Percentiles rank a stretch among this genome's conserved stretches.
phyloP scores from a whole-genome alignment of 2,888 invertebrate genomes.

The Chrysina gloriosa region DNA sequence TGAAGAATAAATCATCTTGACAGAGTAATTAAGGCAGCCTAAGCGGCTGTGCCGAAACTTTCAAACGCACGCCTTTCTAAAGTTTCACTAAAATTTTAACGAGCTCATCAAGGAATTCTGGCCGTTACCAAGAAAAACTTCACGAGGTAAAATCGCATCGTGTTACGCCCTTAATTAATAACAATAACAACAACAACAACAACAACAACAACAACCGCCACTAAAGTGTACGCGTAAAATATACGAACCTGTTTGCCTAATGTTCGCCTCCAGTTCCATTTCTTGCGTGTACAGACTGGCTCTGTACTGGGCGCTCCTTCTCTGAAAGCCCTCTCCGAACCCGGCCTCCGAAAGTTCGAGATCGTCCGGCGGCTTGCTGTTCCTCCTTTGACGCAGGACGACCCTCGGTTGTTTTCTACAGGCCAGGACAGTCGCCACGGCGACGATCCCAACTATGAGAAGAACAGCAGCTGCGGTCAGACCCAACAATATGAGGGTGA shows the following conservation, averaged over 20 bases:
- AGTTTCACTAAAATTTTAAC: too few species aligned
- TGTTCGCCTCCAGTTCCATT: slow-evolving; percentile 54
- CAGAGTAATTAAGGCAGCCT: too few species aligned
- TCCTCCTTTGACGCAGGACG: slow-evolving; percentile 53
- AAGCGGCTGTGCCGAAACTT: too few species aligned
- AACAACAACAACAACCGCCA: background rate
- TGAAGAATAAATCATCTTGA: too few species aligned
- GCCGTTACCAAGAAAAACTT: background rate
- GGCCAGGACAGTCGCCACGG: slow-evolving; percentile 60
- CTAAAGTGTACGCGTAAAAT: background rate
- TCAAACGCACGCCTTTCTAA: too few species aligned
- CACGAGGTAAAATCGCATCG: too few species aligned
- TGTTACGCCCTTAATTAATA: slow-evolving; percentile 16
- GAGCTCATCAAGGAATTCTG: too few species aligned
- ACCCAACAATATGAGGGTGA: slow-evolving; percentile 62
- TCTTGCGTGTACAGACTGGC: slow-evolving; percentile 63
- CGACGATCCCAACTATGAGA: slow-evolving; percentile 60
- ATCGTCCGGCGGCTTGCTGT: slow-evolving; percentile 60
- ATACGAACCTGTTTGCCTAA: slow-evolving; percentile 43
- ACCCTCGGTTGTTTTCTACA: slow-evolving; percentile 57
- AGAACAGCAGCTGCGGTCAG: slow-evolving; percentile 60
- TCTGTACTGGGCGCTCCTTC: slow-evolving; percentile 62
- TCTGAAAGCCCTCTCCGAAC: slow-evolving; percentile 63
- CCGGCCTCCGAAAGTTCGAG: slow-evolving; percentile 63
- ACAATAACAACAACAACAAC: background rate